These are phyloP conservation scores for Perca flavescens DNA, from an alignment of 2,113 vertebrate species.

Conservation along the genomic window DNA sequence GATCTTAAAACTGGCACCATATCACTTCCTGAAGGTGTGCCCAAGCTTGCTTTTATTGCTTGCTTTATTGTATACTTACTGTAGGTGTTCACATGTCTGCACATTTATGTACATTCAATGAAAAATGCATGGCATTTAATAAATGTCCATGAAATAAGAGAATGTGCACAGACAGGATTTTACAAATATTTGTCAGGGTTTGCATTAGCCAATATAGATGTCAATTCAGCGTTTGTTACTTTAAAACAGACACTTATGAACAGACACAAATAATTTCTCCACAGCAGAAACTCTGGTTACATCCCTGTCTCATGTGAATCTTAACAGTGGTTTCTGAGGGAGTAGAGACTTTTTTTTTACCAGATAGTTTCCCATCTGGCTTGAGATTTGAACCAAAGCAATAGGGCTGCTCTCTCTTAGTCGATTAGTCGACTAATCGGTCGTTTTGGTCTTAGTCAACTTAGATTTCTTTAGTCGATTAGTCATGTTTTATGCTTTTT, in stretches of 20 bases:
- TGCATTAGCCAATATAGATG: not conserved
- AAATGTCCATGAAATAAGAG: not conserved
- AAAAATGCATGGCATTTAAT: not conserved
- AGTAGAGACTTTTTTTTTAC: not conserved
- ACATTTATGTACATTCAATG: not conserved
- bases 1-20: constrained; percentile 87
- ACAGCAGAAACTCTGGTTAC: too few relatives aligned
- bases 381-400: not conserved
- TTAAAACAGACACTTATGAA: not conserved
- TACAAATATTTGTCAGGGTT: not conserved
- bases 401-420: too few relatives aligned
- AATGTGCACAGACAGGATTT: not conserved
- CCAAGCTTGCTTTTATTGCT: not conserved
- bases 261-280: too few relatives aligned
- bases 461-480: too few relatives aligned
- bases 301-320: not conserved
- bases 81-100: not conserved
- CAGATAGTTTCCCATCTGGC: not conserved
- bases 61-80: not conserved
- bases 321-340: not conserved
- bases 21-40: constrained; percentile 90
- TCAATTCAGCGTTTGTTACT: not conserved
- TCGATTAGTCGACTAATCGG: too few relatives aligned
- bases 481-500: too few relatives aligned
- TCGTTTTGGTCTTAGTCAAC: too few relatives aligned